Conservation (phyloP, 2,113 vertebrate genomes). For the Brachypteracias leptosomus region DNA sequence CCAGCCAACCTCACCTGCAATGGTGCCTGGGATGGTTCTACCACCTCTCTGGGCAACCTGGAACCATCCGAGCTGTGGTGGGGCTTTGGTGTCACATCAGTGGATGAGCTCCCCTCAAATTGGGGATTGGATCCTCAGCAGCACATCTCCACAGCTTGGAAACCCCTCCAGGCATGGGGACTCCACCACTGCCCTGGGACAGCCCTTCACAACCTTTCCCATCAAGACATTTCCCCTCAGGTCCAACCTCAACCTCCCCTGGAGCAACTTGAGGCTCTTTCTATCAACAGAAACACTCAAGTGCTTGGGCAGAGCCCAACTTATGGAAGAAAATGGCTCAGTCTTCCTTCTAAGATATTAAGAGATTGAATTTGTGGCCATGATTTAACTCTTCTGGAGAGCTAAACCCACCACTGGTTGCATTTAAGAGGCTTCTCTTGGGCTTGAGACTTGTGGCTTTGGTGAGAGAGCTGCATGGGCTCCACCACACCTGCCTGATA, state of each 20-base stretch:
- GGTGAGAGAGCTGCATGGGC: neutral
- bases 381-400: neutral
- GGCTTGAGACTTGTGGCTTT: neutral
- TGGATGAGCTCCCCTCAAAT: neutral
- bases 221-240: neutral
- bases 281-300: neutral
- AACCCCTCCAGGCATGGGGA: neutral
- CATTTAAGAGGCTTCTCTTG: neutral
- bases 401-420: fast-evolving
- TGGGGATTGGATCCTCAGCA: no score
- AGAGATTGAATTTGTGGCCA: neutral
- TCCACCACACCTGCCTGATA: constrained; percentile 2
- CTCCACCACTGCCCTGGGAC: neutral
- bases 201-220: neutral
- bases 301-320: neutral
- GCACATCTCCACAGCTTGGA: neutral
- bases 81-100: neutral
- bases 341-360: neutral
- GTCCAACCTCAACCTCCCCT: neutral
- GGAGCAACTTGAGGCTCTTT: neutral
- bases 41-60: no score
- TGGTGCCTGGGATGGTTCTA: no score
- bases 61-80: neutral
- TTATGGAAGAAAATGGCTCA: neutral
- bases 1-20: no score